These are phyloP conservation scores for Margaritifera margaritifera DNA, from an alignment of 2,888 invertebrate genomes.

Conservation along the genomic window DNA sequence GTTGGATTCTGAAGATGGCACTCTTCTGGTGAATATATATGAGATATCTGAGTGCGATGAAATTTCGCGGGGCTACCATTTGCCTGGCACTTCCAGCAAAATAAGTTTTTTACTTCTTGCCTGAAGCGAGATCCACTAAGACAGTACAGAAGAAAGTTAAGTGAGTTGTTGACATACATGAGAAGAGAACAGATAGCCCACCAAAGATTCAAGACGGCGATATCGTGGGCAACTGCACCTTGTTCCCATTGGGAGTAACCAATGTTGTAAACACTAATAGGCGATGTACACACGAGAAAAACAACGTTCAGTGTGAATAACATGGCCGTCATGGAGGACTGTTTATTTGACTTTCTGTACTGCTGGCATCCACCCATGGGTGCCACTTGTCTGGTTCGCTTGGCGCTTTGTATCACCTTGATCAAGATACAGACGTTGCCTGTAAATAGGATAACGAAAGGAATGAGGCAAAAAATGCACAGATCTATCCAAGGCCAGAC, in stretches of 20 bases:
- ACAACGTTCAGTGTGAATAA: constrained; percentile 53
- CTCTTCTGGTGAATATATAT: no score
- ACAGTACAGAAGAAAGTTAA: constrained; percentile 60
- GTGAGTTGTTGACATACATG: constrained; percentile 59
- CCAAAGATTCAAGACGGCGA: constrained; percentile 31
- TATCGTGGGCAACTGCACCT: background rate
- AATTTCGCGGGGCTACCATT: no score
- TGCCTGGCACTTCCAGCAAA: background rate
- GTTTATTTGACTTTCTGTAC: constrained; percentile 6
- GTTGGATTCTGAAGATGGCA: no score
- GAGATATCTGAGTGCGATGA: no score
- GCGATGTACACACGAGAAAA: constrained; percentile 51
- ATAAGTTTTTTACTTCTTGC: constrained; percentile 39
- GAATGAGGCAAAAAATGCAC: constrained; percentile 54
- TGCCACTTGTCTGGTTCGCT: no score
- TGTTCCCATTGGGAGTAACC: constrained; percentile 36
- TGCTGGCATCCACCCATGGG: background rate
- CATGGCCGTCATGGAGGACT: constrained; percentile 56
- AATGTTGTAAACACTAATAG: constrained; percentile 51
- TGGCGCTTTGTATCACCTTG: constrained; percentile 38
- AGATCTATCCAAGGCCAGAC: constrained; percentile 65
- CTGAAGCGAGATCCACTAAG: constrained; percentile 58
- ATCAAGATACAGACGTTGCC: constrained; percentile 56
- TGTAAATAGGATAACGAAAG: constrained; percentile 50
- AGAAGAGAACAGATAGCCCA: constrained; percentile 55